Evolutionary conservation across 2,888 invertebrate species (phyloP).

Genomic region (Helobdella robusta): DNA sequence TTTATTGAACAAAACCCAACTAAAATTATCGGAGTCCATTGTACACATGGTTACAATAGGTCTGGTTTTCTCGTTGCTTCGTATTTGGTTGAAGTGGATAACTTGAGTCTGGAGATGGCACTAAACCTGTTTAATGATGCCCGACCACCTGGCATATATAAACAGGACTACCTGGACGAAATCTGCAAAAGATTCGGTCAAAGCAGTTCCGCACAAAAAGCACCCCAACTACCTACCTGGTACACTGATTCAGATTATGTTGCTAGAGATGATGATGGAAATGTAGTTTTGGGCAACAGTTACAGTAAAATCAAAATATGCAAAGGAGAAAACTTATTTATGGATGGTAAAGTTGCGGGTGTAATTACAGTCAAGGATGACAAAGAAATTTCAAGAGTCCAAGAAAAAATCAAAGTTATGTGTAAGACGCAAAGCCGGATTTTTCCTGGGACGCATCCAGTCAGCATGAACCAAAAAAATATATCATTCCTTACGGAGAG

Average conservation of each 20-base stretch:
- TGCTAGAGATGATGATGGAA: too few relatives aligned
- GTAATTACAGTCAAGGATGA: slow-evolving; percentile 64
- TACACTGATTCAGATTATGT: slow-evolving; percentile 59
- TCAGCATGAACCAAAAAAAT: slow-evolving; percentile 83
- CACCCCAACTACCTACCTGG: slow-evolving; percentile 78
- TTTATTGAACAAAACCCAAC: background rate
- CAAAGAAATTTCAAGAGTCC: slow-evolving; percentile 59
- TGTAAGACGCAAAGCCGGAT: slow-evolving; percentile 70
- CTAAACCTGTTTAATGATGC: slow-evolving; percentile 45
- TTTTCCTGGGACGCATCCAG: slow-evolving; percentile 93
- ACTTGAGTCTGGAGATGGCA: slow-evolving; percentile 69
- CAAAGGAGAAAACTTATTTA: slow-evolving; percentile 56
- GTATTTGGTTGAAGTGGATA: slow-evolving; percentile 75
- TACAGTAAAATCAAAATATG: slow-evolving; percentile 53
- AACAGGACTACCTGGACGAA: slow-evolving; percentile 83
- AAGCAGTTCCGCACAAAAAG: slow-evolving; percentile 58
- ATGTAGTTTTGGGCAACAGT: too few relatives aligned
- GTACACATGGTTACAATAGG: slow-evolving; percentile 96
- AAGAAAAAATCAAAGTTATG: slow-evolving; percentile 64
- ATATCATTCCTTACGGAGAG: slow-evolving; percentile 64
- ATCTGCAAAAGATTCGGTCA: slow-evolving; percentile 72
- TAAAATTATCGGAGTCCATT: slow-evolving; percentile 62
- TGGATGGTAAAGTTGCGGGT: slow-evolving; percentile 70
- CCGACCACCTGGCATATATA: slow-evolving; percentile 92
- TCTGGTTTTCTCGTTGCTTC: slow-evolving; percentile 89